Evolutionary conservation across 2,888 invertebrate genomes (phyloP).

Genomic region (Ormyrus nitidulus): DNA sequence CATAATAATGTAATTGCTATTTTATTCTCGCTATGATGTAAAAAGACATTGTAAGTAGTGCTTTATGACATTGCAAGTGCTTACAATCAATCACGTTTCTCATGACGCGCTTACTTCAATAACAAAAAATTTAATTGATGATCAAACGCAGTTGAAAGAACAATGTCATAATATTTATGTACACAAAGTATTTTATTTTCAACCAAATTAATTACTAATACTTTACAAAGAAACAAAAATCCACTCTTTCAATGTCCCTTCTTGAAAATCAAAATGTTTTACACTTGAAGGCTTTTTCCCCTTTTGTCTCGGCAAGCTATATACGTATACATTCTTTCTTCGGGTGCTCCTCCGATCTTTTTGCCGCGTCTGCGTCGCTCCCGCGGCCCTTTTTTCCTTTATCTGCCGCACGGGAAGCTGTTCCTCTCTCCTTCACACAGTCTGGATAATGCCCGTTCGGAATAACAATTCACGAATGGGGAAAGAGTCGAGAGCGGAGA

Average conservation of each 20-base stretch:
- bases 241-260: background rate
- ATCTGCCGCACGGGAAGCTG: background rate
- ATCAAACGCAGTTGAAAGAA: no score
- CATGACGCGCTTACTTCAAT: constrained; percentile 7
- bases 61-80: background rate
- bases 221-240: no score
- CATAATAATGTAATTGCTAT: constrained; percentile 2
- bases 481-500: background rate
- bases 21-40: constrained; percentile 16
- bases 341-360: constrained; percentile 15
- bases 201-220: no score
- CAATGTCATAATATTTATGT: no score
- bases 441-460: constrained; percentile 31
- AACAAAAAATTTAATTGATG: constrained; percentile 2
- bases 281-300: constrained; percentile 4
- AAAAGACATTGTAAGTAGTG: constrained; percentile 3
- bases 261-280: constrained; percentile 37
- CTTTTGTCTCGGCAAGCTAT: background rate
- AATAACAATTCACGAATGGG: constrained; percentile 41
- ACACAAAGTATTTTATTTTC: no score
- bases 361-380: constrained; percentile 12
- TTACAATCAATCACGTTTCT: constrained; percentile 21
- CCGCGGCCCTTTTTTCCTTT: background rate
- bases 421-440: background rate
- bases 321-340: background rate